Evolutionary conservation across 2,797 vertebrate genomes (phyloP).

Genomic region (Phrynocephalus vlangalii): DNA sequence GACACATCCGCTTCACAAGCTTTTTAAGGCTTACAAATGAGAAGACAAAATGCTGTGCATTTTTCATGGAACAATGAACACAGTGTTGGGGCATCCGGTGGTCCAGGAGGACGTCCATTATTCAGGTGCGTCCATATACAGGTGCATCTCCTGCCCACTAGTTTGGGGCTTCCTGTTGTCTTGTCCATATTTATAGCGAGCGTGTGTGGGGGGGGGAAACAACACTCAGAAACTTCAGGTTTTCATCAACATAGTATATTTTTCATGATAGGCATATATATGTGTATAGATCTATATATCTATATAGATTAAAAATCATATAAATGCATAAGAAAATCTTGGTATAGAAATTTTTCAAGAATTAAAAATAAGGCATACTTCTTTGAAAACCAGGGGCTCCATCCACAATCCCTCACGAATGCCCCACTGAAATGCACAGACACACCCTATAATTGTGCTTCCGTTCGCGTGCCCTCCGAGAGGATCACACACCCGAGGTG

Average conservation of each 20-base stretch:
- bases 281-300: background rate
- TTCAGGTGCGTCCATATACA: background rate
- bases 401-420: background rate
- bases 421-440: background rate
- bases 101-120: too few species aligned
- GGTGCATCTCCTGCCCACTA: background rate
- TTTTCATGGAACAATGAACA: too few species aligned
- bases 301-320: background rate
- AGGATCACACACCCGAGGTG: conserved; percentile 60
- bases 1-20: too few species aligned
- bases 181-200: background rate
- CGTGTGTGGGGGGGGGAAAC: background rate
- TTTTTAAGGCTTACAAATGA: too few species aligned
- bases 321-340: background rate
- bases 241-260: background rate
- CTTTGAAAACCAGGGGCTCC: background rate
- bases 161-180: too few species aligned
- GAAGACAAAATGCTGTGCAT: background rate
- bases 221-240: background rate
- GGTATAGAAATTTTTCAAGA: background rate
- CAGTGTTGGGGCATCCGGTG: too few species aligned
- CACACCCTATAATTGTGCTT: background rate
- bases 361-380: conserved; percentile 6
- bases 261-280: background rate
- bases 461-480: background rate